Conservation (phyloP, 2,797 vertebrate species). For the Sebastes kiyomatsui region DNA sequence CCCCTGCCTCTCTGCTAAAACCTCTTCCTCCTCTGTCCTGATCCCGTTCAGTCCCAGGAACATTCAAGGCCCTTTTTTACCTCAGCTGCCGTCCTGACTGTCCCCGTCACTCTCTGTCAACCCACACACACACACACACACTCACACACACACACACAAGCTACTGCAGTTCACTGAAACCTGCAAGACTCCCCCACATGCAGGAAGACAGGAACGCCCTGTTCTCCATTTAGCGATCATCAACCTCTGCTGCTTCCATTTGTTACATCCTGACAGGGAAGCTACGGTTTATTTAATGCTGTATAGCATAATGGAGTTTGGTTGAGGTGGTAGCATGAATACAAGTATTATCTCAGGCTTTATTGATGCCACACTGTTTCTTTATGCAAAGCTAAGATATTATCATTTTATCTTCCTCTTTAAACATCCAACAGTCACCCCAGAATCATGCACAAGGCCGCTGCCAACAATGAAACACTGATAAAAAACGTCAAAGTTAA, state of each 20-base stretch:
- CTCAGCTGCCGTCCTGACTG: slow-evolving; percentile 23
- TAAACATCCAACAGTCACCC: background rate
- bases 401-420: background rate
- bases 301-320: background rate
- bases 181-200: background rate
- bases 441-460: background rate
- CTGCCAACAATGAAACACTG: no score
- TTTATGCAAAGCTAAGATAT: background rate
- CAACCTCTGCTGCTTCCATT: background rate
- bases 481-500: background rate
- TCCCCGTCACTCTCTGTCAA: slow-evolving; percentile 37
- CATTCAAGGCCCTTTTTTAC: slow-evolving; percentile 43
- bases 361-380: background rate
- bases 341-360: background rate
- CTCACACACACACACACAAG: background rate
- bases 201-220: background rate
- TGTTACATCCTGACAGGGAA: background rate
- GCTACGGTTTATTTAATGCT: background rate
- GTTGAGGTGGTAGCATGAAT: background rate
- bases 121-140: background rate
- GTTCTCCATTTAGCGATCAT: background rate
- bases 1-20: slow-evolving; percentile 54
- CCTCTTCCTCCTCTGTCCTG: slow-evolving; percentile 65
- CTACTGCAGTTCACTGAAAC: background rate
- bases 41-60: slow-evolving; percentile 67